A percentile compares a stretch with the other conserved stretches of the same genome.
These are phyloP conservation scores for Serinus canaria DNA, from an alignment of 2,113 vertebrate species.

Conservation along the genomic window DNA sequence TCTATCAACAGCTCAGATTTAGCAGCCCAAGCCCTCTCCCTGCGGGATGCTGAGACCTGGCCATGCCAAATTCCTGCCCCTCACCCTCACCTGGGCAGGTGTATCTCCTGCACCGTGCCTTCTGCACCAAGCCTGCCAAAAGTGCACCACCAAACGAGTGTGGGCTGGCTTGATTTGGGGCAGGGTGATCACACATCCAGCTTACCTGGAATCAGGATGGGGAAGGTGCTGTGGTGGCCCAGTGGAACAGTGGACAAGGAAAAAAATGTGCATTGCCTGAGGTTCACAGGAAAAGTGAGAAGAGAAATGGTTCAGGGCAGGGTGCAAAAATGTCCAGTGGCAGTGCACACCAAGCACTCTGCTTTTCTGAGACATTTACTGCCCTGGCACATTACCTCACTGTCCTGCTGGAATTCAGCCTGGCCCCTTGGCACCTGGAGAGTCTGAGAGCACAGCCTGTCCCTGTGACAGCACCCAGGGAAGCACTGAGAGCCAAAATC, in stretches of 20 bases:
- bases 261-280: not conserved
- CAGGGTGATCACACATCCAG: not conserved
- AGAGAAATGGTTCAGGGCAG: not conserved
- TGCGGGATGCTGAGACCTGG: not conserved
- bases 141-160: not conserved
- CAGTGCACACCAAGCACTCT: not conserved
- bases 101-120: not conserved
- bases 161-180: not conserved
- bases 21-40: not conserved
- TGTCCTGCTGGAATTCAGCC: not conserved
- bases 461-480: not conserved
- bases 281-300: not conserved
- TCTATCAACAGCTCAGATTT: not conserved
- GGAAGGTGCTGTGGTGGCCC: rapidly evolving
- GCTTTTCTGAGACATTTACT: not conserved
- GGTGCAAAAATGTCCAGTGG: rapidly evolving
- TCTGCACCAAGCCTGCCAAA: not conserved
- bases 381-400: not conserved
- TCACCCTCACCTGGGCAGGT: rapidly evolving
- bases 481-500: not conserved
- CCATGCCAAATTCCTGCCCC: not conserved
- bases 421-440: not conserved
- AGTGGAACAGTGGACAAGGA: not conserved
- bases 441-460: not conserved
- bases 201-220: not conserved